Evolutionary conservation across 2,888 invertebrate species (phyloP).

Genomic region (Acleris holmiana): DNA sequence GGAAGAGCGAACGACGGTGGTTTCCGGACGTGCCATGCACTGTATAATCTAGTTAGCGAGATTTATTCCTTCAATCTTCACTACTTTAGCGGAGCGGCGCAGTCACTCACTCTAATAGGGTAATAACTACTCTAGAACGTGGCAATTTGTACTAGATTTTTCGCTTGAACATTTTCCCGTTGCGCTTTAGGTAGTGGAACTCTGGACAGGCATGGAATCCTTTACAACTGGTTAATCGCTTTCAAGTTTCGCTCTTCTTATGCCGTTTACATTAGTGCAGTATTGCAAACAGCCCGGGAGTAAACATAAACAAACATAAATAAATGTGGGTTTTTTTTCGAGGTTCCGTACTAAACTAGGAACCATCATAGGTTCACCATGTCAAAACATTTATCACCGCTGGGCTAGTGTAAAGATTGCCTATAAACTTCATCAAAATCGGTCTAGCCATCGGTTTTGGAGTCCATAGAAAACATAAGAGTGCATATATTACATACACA

Average conservation of each 20-base stretch:
- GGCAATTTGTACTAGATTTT: constrained; percentile 68
- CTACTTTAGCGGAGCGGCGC: constrained; percentile 53
- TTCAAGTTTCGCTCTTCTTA: constrained; percentile 1
- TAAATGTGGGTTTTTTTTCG: not conserved
- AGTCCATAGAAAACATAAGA: no score
- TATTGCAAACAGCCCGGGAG: not conserved
- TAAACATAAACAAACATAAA: no score
- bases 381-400: no score
- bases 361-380: no score
- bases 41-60: constrained; percentile 53
- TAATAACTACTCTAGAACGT: constrained; percentile 71
- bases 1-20: constrained; percentile 24
- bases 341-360: no score
- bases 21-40: constrained; percentile 40
- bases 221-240: constrained; percentile 3
- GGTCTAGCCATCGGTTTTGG: no score
- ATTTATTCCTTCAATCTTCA: constrained; percentile 67
- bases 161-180: constrained; percentile 61
- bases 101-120: constrained; percentile 68
- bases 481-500: no score
- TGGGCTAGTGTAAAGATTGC: no score
- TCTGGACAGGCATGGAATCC: constrained; percentile 28
- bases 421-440: no score
- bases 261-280: not conserved
- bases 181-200: constrained; percentile 52